These are phyloP conservation scores for Trichogramma evanescens DNA, from an alignment of 2,888 invertebrate species.

Conservation along the genomic window DNA sequence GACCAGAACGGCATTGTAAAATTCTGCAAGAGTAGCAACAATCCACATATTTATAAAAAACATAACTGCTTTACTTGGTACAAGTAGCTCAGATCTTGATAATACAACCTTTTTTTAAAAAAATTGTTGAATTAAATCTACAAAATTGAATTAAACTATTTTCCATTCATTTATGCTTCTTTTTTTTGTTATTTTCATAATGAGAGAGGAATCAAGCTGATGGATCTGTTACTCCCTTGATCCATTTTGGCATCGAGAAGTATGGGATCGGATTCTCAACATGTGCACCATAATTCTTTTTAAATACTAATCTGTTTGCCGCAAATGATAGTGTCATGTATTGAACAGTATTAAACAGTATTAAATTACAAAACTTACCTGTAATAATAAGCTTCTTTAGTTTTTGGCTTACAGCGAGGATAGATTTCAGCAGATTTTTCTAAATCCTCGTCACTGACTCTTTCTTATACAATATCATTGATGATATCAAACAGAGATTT, in stretches of 20 bases:
- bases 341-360: neutral
- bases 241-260: slow-evolving; percentile 77
- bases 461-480: slow-evolving; percentile 62
- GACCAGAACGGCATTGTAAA: too few species aligned
- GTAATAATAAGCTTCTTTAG: slow-evolving; percentile 73
- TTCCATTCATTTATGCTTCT: neutral
- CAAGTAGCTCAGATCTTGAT: too few species aligned
- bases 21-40: too few species aligned
- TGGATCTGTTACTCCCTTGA: slow-evolving; percentile 60
- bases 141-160: too few species aligned
- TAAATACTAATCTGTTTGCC: slow-evolving; percentile 55
- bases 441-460: slow-evolving; percentile 57
- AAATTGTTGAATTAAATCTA: too few species aligned
- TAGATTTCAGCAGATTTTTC: slow-evolving; percentile 50
- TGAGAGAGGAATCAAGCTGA: slow-evolving; percentile 70
- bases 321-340: neutral
- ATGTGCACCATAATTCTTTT: slow-evolving; percentile 57
- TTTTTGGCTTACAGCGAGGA: slow-evolving; percentile 66
- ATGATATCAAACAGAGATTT: slow-evolving; percentile 65
- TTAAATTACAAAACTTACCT: slow-evolving; percentile 37
- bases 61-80: too few species aligned
- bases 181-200: slow-evolving; percentile 57
- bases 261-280: slow-evolving; percentile 60
- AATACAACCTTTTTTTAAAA: too few species aligned
- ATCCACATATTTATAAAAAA: too few species aligned